Evolutionary conservation across 2,888 invertebrate species (phyloP).

Genomic region (Leucophora obtusa): DNA sequence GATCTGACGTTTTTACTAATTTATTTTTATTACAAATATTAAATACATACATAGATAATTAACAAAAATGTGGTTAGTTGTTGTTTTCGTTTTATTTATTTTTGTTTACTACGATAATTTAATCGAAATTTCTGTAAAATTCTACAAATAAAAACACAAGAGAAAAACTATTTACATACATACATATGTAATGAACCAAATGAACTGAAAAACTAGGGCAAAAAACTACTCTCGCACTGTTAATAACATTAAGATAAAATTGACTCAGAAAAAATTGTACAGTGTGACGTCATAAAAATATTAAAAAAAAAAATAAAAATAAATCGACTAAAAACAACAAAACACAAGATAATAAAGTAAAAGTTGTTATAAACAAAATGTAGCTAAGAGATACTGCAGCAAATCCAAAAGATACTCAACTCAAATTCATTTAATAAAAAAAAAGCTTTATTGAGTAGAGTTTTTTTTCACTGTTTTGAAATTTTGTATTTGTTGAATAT

Average conservation of each 20-base stretch:
- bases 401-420: slow-evolving; percentile 17
- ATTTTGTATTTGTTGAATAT: slow-evolving; percentile 20
- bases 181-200: no score
- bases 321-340: not conserved
- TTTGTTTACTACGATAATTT: slow-evolving; percentile 26
- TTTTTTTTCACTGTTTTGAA: slow-evolving; percentile 18
- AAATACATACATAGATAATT: slow-evolving; percentile 28
- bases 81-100: not conserved
- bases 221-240: not conserved
- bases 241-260: not conserved
- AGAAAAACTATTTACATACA: not conserved
- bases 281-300: slow-evolving; percentile 4
- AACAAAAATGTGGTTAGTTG: no score
- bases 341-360: slow-evolving; percentile 49
- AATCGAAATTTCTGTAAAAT: slow-evolving; percentile 60
- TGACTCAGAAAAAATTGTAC: not conserved
- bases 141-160: slow-evolving; percentile 33
- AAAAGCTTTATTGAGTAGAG: slow-evolving; percentile 28
- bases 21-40: slow-evolving; percentile 27
- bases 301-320: not conserved
- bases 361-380: slow-evolving; percentile 38
- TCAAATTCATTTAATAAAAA: not conserved
- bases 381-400: not conserved
- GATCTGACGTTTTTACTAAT: not conserved
- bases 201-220: no score